phyloP scores from a whole-genome alignment of 2,797 vertebrate genomes.

The Smutsia gigantea region DNA sequence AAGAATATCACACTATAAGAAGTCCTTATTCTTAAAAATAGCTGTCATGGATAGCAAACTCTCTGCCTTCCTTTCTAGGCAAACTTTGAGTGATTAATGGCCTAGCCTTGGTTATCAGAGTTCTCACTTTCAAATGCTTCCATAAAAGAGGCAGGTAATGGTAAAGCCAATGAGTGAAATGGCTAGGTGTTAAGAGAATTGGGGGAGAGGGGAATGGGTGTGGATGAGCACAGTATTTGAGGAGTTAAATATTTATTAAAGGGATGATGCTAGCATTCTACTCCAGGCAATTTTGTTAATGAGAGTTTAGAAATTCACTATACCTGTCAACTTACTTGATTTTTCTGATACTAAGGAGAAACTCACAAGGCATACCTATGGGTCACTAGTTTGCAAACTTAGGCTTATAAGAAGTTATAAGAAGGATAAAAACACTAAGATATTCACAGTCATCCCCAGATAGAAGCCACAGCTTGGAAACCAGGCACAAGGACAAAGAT shows the following conservation, averaged over 20 bases:
- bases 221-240: background rate
- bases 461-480: background rate
- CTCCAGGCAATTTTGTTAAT: background rate
- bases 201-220: rapidly evolving
- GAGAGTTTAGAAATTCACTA: background rate
- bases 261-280: background rate
- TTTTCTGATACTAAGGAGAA: background rate
- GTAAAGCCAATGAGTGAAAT: background rate
- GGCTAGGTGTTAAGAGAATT: background rate
- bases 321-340: background rate
- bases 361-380: background rate
- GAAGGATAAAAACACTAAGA: background rate
- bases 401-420: background rate
- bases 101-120: background rate
- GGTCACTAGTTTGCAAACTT: background rate
- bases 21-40: background rate
- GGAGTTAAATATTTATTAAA: background rate
- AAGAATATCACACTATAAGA: background rate
- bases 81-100: background rate
- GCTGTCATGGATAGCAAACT: background rate
- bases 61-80: background rate
- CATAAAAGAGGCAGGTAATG: background rate
- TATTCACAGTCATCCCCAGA: background rate
- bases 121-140: background rate
- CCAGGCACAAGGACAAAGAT: background rate